Conservation (phyloP, 2,113 vertebrate genomes). For the Speoplatyrhinus poulsoni region DNA sequence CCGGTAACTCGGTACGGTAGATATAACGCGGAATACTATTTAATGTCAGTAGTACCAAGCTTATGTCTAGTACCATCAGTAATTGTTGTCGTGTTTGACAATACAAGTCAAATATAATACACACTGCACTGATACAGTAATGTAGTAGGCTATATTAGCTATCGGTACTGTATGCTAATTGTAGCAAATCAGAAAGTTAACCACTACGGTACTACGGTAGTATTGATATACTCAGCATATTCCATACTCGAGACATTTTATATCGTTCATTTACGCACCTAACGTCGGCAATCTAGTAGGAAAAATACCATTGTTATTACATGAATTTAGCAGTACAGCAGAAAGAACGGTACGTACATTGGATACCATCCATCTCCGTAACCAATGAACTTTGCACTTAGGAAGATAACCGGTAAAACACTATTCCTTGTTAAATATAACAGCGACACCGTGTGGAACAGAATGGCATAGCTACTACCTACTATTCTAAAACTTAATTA, state of each 20-base stretch:
- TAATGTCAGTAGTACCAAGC: too few relatives aligned
- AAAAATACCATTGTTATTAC: not conserved
- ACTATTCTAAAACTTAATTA: too few relatives aligned
- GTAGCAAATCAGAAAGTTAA: too few relatives aligned
- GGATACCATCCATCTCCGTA: not conserved
- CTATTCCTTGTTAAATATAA: not conserved
- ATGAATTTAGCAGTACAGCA: not conserved
- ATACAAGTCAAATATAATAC: too few relatives aligned
- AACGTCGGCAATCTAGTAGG: slow-evolving; percentile 15
- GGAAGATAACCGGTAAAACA: not conserved
- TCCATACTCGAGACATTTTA: not conserved
- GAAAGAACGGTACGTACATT: not conserved
- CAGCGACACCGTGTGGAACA: not conserved
- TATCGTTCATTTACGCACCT: slow-evolving; percentile 29
- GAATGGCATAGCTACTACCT: not conserved
- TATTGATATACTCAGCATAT: not conserved
- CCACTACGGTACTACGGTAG: too few relatives aligned
- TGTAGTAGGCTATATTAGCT: too few relatives aligned
- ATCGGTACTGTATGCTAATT: too few relatives aligned
- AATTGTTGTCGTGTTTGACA: too few relatives aligned
- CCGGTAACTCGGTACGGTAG: too few relatives aligned
- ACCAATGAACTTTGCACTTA: slow-evolving; percentile 3
- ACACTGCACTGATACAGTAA: too few relatives aligned
- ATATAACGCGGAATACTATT: too few relatives aligned
- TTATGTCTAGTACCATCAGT: too few relatives aligned